Evolutionary conservation across 1,140 invertebrate genomes (phyloP).

Genomic region (Apis laboriosa): DNA sequence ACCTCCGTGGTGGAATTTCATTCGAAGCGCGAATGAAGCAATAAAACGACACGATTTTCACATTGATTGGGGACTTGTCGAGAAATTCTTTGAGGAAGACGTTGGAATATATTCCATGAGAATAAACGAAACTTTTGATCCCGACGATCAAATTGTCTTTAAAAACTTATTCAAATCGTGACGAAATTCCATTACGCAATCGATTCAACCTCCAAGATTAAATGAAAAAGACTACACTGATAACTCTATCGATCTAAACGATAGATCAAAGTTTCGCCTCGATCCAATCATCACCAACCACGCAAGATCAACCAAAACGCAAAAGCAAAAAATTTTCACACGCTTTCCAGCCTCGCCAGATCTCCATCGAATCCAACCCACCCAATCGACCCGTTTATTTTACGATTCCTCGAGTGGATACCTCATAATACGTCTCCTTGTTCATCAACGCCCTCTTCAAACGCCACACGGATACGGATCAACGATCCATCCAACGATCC

Average conservation of each 20-base stretch:
- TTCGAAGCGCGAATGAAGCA: not conserved
- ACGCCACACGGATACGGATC: too few species aligned
- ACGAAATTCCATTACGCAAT: too few species aligned
- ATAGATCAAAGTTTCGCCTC: slow-evolving; percentile 25
- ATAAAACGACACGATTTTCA: not conserved
- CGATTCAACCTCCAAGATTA: too few species aligned
- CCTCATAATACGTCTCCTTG: slow-evolving; percentile 10
- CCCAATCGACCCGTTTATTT: slow-evolving; percentile 11
- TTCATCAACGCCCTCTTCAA: not conserved
- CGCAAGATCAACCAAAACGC: slow-evolving; percentile 4
- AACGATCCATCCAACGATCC: not conserved
- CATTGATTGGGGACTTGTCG: not conserved
- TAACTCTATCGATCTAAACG: too few species aligned
- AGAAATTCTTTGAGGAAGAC: not conserved
- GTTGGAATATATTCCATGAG: not conserved
- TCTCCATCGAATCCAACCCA: not conserved
- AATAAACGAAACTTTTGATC: too few species aligned
- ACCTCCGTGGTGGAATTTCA: not conserved
- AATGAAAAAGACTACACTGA: too few species aligned
- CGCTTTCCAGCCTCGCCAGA: not conserved
- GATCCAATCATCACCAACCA: too few species aligned
- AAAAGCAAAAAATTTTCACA: not conserved
- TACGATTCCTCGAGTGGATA: not conserved
- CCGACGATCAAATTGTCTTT: too few species aligned
- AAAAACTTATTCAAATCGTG: too few species aligned